Base-by-base conservation (phyloP, 2,113 vertebrate genomes). In the Conger conger region DNA sequence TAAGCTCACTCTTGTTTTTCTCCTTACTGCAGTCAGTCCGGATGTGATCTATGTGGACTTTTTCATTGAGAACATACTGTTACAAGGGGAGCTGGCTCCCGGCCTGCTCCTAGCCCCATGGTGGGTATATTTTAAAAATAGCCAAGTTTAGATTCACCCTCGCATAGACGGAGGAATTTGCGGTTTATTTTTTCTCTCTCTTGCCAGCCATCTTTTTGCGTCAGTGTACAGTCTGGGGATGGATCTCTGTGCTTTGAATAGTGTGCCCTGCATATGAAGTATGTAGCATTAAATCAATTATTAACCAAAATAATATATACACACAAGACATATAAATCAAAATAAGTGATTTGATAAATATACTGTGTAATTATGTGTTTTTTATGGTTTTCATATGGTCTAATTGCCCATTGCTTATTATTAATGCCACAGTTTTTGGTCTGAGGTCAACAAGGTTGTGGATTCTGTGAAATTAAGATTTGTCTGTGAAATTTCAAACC, bases 81-180 rank as follows among this genome's bases (percentile, higher is more conserved):
- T 86, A 38, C 57, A 81, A 20, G 45, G 23, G 16, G 23, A 9
- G 18, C 54, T 80, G 53, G 63, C 37, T 37, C 13, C 76, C 78
- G 63, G 77, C 83, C 84, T 76, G 80, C 78, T 30, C 84, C 50
- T 79, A 83, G 79, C 78, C 83, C 79, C 40, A 81, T 15, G 86
- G 84, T 53, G 38, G 42, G 84, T 76, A 60, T 57, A 82, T 83
- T 87, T 82, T 82, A 86, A 88, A 89, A 86, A 88, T 85, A 87
- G 77, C 88, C 82, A 81, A 79, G 82, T 89, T 89, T 88, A 82
- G 85, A 83, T 88, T 84, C 79, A 85, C 85, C 80, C 82, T 87
- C 81, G 85, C 83, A 79, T 50, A 78, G 50, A 84, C 81, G 63
- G 60, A 20, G 76, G 73, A 87, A 88, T 85, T 85, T 80, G 60